phyloP scores from a whole-genome alignment of 2,113 vertebrate genomes.

The Nycticebus coucang region DNA sequence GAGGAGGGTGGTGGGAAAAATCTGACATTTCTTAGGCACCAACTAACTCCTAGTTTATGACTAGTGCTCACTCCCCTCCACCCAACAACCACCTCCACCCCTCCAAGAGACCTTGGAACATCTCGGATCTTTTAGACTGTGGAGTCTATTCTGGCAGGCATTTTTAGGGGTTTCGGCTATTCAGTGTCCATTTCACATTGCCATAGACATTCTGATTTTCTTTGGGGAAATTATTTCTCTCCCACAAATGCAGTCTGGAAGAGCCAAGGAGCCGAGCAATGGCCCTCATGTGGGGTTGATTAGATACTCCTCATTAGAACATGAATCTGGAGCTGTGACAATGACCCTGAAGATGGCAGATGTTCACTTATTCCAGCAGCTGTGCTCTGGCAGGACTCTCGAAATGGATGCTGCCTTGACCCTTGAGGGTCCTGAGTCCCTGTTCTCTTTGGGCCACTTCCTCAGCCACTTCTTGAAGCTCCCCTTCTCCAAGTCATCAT shows the following conservation, averaged over 20 bases:
- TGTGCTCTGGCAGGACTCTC: neutral
- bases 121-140: neutral
- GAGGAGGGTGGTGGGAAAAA: neutral
- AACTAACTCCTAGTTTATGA: neutral
- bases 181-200: neutral
- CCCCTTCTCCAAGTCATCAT: neutral
- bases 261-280: neutral
- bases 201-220: neutral
- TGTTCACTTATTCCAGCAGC: neutral
- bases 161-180: neutral
- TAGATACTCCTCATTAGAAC: neutral
- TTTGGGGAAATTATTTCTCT: neutral
- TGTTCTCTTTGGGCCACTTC: neutral
- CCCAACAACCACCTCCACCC: too few relatives aligned
- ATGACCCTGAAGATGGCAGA: fast-evolving
- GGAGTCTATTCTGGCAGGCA: neutral
- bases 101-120: neutral
- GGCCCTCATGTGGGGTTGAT: fast-evolving
- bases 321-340: too few relatives aligned
- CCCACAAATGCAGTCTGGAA: neutral
- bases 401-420: neutral
- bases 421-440: neutral
- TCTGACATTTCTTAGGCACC: neutral
- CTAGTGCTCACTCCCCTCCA: neutral
- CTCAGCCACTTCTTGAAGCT: neutral